A percentile compares a stretch with the other conserved stretches of the same genome.
Conservation (phyloP, 1,140 invertebrate species). For the Dinothrombium tinctorium region DNA sequence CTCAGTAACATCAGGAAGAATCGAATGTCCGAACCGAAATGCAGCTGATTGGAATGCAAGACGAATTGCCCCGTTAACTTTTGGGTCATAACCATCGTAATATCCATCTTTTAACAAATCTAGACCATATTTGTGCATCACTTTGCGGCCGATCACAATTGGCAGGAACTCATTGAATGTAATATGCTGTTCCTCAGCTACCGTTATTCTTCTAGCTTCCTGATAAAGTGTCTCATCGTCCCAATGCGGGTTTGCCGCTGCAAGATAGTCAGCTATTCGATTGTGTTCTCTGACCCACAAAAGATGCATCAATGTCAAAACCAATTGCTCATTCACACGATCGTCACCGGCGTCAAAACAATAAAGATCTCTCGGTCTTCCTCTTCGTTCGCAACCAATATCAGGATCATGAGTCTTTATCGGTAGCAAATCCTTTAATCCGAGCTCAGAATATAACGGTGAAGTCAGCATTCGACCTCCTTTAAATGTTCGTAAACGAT, state of each 20-base stretch:
- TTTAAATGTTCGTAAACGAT: constrained; percentile 23
- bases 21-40: constrained; percentile 61
- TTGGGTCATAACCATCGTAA: constrained; percentile 39
- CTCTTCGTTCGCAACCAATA: constrained; percentile 59
- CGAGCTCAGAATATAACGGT: constrained; percentile 59
- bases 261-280: constrained; percentile 47
- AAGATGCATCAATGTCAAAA: constrained; percentile 59
- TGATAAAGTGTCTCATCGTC: constrained; percentile 64
- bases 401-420: constrained; percentile 71
- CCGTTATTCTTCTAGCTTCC: constrained; percentile 51
- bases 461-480: constrained; percentile 23
- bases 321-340: constrained; percentile 55
- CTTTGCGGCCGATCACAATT: constrained; percentile 36
- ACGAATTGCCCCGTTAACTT: constrained; percentile 50
- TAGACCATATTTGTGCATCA: constrained; percentile 16
- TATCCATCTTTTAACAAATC: constrained; percentile 26
- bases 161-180: constrained; percentile 71
- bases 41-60: constrained; percentile 77
- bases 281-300: constrained; percentile 76
- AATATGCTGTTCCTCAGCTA: constrained; percentile 58
- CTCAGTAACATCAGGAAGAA: constrained; percentile 43
- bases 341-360: constrained; percentile 48
- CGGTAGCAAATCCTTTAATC: constrained; percentile 61
- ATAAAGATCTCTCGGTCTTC: constrained; percentile 36
- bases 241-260: constrained; percentile 56